Conservation (phyloP, 1,140 invertebrate genomes). For the Adelges cooleyi region DNA sequence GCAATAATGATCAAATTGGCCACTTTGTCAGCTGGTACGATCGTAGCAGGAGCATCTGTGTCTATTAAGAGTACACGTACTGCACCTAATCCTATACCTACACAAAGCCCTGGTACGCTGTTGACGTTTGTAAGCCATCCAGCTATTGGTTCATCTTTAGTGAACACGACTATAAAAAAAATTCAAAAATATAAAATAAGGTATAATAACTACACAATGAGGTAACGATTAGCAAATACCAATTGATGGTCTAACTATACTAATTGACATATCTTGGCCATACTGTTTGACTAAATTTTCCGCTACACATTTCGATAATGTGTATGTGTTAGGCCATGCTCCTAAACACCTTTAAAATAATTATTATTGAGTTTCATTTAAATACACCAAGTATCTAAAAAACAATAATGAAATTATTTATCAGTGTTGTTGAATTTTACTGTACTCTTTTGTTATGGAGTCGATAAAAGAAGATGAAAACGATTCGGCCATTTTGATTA, state of each 20-base stretch:
- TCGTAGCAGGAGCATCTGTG: not conserved
- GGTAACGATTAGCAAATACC: constrained; percentile 41
- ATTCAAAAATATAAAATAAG: not conserved
- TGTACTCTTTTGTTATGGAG: constrained; percentile 35
- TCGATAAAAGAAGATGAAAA: not conserved
- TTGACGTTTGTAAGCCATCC: not conserved
- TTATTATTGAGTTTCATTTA: too few species aligned
- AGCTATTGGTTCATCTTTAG: not conserved
- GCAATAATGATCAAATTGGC: constrained; percentile 6
- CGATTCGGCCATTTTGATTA: constrained; percentile 42
- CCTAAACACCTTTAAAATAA: not conserved
- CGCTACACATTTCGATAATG: not conserved
- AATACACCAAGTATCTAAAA: too few species aligned
- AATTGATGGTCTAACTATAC: constrained; percentile 66
- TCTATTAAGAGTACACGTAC: not conserved
- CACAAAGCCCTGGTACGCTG: not conserved
- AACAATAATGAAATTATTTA: too few species aligned
- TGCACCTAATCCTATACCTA: not conserved
- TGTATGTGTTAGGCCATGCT: constrained; percentile 7
- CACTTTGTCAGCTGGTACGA: not conserved
- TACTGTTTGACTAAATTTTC: constrained; percentile 49
- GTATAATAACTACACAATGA: too few species aligned
- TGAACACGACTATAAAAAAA: not conserved
- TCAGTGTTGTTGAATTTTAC: too few species aligned
- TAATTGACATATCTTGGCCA: constrained; percentile 48